Evolutionary conservation across 2,888 invertebrate genomes (phyloP).

Genomic region (Panorpa germanica): DNA sequence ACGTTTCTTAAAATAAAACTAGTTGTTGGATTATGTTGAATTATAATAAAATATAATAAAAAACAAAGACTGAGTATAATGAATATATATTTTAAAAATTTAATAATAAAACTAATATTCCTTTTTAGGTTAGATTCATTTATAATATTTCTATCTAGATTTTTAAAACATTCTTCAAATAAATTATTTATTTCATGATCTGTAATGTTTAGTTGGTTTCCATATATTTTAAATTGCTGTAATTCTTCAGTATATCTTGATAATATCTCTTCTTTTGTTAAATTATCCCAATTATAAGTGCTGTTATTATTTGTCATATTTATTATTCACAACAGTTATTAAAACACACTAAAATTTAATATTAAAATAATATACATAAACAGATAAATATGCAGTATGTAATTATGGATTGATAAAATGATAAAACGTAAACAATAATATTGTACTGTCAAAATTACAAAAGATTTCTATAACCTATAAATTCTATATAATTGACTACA

Average conservation of each 20-base stretch:
- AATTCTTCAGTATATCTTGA: conserved; percentile 35
- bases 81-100: conserved; percentile 21
- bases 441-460: too few species aligned
- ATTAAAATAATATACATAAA: too few species aligned
- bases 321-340: too few species aligned
- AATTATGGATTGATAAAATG: too few species aligned
- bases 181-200: conserved; percentile 41
- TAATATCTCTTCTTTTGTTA: conserved; percentile 22
- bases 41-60: conserved; percentile 20
- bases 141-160: conserved; percentile 19
- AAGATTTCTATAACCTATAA: too few species aligned
- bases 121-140: conserved; percentile 9
- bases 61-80: conserved; percentile 19
- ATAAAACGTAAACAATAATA: too few species aligned
- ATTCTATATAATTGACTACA: too few species aligned
- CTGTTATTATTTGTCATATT: too few species aligned
- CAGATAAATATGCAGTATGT: too few species aligned
- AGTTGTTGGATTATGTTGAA: conserved; percentile 41
- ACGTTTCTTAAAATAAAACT: conserved; percentile 49
- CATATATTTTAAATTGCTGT: conserved; percentile 33
- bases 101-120: conserved; percentile 25
- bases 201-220: conserved; percentile 34
- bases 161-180: conserved; percentile 32
- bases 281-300: conserved; percentile 16
- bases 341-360: too few species aligned